Base-by-base conservation (phyloP, 1,140 invertebrate species). In the Tetraneura akinire region DNA sequence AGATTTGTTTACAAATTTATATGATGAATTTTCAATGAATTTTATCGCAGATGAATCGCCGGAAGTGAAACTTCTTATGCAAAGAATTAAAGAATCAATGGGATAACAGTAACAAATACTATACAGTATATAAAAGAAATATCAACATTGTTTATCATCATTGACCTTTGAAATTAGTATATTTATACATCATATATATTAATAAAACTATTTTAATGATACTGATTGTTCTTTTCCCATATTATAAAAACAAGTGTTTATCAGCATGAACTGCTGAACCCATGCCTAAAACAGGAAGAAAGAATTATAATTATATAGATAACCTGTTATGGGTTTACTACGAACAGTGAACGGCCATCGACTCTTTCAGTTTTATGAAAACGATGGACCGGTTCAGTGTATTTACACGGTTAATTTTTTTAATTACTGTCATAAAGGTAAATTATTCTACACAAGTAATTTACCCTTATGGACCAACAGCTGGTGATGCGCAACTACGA, bases 401-500 rank as follows among this genome's bases (percentile, higher is more conserved):
- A 0, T 57, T 37, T 4, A 8, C 62, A 78, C 55, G n/a, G 55
- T 60, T 62, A 78, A 51, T 32, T 47, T 47, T 47, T 51, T 21
- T 76, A 49, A 45, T 81, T 13, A 8, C 42, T 2, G 8, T 57
- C 23, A 66, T 76, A 32, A 32, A 49, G 60, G 23, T 73, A 21
- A 74, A 45, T 26, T 23, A 23, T 32, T 68, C 81, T 21, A 71
- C 32, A 0, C 53, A 81, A 47, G 13, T 45, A 64, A 47, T 83
- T 55, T 84, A 84, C 32, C 76, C 82, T 16, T 82, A 82, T 73
- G 83, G 83, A 73, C 49, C 66, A 18, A 57, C 81, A n/a, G 49
- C 32, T 26, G 68, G 66, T 9, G 82, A 83, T 53, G 3, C 80
- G 6, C 49, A 78, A 11, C 81, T 84, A n/a, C 81, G 23, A 47